Base-by-base conservation (phyloP, 2,888 invertebrate genomes). In the Actias luna region DNA sequence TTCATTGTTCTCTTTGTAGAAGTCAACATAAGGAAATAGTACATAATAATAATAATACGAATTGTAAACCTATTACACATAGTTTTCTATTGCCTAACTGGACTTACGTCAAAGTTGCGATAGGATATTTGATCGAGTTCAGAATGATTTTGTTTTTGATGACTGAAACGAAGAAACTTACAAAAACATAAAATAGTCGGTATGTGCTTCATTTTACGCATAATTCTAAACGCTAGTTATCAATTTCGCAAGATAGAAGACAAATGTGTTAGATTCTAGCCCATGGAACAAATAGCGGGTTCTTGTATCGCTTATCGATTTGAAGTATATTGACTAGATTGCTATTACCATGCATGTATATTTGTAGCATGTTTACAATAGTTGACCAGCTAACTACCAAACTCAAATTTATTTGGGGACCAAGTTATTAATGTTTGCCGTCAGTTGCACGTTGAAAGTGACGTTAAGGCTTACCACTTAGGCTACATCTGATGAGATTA, bases 1-100 rank as follows among this genome's bases (percentile, higher is more conserved):
- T 67, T 68, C 70, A 78, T 78, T 79, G 76, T 78, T 75, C 71
- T 67, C 66, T 67, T 67, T 64, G 59, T 39, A 66, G 66, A 65
- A 69, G 64, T 69, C 65, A 65, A 63, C 64, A 69, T 64, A 63
- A 68, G 64, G 63, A 69, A 72, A 76, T 70, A 70, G 63, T 73
- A 69, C 63, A 65, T 68, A 63, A 61, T 69, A 69, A 66, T 74
- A 69, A 60, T 22, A 10, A 22, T 12, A 22, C 59, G 61, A 52
- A 31, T 65, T 39, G 25, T 22, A 61, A 63, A 39, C 7, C 39
- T 14, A 29, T 29, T 55, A 55, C 3, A 55, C 12, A 1, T 14
- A 55, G 1, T 55, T 46, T 46, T 46, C 18, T 18, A 46, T 46
- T 46, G 12, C 22, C 4, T 46, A 46, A 46, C 12, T 12, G 12